phyloP scores from a whole-genome alignment of 2,113 vertebrate species.

The Sphyrna mokarran region DNA sequence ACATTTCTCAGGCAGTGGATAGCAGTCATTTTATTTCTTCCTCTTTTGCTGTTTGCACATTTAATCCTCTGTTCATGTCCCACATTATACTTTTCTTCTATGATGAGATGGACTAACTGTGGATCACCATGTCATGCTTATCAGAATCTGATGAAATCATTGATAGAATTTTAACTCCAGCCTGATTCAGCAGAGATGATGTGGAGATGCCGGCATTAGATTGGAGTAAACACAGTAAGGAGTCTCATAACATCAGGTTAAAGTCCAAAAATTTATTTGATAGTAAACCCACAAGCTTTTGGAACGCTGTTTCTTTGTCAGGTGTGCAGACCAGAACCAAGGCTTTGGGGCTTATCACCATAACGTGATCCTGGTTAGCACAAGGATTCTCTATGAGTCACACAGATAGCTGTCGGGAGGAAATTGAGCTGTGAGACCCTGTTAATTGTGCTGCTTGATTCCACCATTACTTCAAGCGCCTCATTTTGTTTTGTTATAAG shows the following conservation, averaged over 20 bases:
- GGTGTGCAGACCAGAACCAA: not conserved
- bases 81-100: not conserved
- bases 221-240: too few relatives aligned
- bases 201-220: too few relatives aligned
- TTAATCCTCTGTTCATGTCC: not conserved
- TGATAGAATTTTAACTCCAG: not conserved
- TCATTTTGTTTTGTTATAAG: not conserved
- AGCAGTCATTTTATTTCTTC: not conserved
- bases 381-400: not conserved
- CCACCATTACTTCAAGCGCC: not conserved
- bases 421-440: not conserved
- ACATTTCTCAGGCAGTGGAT: not conserved
- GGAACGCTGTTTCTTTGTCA: too few relatives aligned
- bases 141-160: not conserved
- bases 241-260: too few relatives aligned
- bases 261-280: too few relatives aligned
- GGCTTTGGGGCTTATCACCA: not conserved
- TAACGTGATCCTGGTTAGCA: not conserved
- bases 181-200: not conserved
- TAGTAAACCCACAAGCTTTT: too few relatives aligned
- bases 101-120: not conserved
- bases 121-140: not conserved
- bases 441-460: not conserved
- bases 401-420: not conserved
- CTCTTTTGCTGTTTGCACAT: not conserved